phyloP scores from a whole-genome alignment of 2,113 vertebrate genomes.

The Scomber japonicus region DNA sequence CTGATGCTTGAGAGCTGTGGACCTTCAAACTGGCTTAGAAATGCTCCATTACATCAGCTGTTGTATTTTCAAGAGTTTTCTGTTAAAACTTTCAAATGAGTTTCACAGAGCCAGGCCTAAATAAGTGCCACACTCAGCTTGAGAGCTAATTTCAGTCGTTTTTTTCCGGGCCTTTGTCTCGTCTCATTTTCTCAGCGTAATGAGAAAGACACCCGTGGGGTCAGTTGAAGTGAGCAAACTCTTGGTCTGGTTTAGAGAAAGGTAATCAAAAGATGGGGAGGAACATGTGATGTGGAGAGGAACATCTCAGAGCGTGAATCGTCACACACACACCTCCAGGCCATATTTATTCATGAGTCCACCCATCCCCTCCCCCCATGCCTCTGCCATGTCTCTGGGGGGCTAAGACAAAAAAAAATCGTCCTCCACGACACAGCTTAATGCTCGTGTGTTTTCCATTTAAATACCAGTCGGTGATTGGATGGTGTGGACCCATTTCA shows the following conservation, averaged over 20 bases:
- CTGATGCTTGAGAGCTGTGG: not conserved
- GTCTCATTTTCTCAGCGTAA: constrained; percentile 38
- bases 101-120: constrained; percentile 18
- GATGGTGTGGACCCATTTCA: constrained; percentile 36
- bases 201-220: constrained; percentile 25
- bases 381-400: constrained; percentile 18
- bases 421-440: constrained; percentile 18
- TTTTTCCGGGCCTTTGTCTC: not conserved
- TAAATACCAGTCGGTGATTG: constrained; percentile 55
- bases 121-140: constrained; percentile 12
- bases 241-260: constrained; percentile 30
- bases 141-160: constrained; percentile 7
- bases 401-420: constrained; percentile 28
- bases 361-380: constrained; percentile 41
- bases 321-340: constrained; percentile 43
- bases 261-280: constrained; percentile 34
- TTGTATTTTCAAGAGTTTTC: constrained; percentile 5
- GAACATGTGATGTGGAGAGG: constrained; percentile 29
- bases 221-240: constrained; percentile 38
- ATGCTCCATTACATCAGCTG: constrained; percentile 13
- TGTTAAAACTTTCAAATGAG: not conserved
- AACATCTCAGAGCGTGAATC: constrained; percentile 16
- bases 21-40: not conserved
- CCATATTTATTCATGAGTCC: constrained; percentile 59
- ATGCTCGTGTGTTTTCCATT: constrained; percentile 48